phyloP scores from a whole-genome alignment of 1,140 invertebrate species.

The Eurytemora carolleeae region DNA sequence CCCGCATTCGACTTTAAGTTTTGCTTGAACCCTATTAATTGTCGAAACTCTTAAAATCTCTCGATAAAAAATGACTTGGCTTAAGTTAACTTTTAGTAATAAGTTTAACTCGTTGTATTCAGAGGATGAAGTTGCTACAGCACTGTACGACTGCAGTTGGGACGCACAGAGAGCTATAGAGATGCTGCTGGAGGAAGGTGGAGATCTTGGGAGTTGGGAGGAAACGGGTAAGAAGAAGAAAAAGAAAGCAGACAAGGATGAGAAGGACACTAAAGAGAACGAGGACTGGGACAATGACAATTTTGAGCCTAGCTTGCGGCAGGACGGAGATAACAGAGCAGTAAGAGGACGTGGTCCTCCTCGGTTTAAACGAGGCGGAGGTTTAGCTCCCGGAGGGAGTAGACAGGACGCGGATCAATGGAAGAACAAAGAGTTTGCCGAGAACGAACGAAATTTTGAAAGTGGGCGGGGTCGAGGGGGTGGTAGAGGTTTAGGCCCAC shows the following conservation, averaged over 20 bases:
- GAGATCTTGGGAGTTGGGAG: conserved; percentile 7
- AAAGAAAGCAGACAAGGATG: conserved; percentile 1
- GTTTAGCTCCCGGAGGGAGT: background rate
- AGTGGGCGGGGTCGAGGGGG: background rate
- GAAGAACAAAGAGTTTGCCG: background rate
- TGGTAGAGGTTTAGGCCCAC: background rate
- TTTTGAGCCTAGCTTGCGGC: background rate
- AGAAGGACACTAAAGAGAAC: conserved; percentile 1
- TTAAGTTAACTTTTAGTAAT: too few species aligned
- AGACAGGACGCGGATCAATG: too few species aligned
- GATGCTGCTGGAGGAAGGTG: conserved; percentile 6
- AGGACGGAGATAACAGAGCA: background rate
- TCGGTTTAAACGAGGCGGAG: conserved; percentile 1
- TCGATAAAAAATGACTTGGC: too few species aligned
- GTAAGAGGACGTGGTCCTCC: conserved; percentile 12
- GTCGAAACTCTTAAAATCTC: too few species aligned
- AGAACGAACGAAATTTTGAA: background rate
- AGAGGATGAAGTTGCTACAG: conserved; percentile 14
- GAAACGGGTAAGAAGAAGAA: conserved; percentile 15
- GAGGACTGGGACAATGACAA: conserved; percentile 10
- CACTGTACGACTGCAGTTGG: conserved; percentile 9
- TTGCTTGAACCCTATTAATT: too few species aligned
- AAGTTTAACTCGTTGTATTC: too few species aligned
- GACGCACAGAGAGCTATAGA: conserved; percentile 9
- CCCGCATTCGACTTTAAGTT: too few species aligned